These are phyloP conservation scores for Latrodectus geometricus DNA, from an alignment of 1,140 invertebrate species.

Conservation along the genomic window DNA sequence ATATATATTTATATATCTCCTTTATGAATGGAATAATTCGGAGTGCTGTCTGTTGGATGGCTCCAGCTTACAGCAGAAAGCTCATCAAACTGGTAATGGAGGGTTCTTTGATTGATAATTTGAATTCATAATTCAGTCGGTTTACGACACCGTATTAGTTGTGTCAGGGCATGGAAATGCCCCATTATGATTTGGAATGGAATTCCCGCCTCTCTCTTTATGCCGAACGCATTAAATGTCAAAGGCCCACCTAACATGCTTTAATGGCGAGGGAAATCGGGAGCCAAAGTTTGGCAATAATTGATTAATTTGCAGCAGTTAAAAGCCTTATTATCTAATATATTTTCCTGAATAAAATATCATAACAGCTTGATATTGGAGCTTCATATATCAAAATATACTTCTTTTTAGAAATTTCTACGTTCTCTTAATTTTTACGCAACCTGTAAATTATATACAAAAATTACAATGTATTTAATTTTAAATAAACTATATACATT, in stretches of 20 bases:
- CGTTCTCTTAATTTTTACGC: no score
- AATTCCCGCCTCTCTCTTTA: conserved; percentile 3
- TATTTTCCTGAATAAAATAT: background rate
- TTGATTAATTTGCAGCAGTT: conserved; percentile 42
- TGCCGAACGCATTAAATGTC: conserved; percentile 6
- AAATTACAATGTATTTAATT: no score
- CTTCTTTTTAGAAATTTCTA: no score
- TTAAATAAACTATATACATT: no score
- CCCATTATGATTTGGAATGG: conserved; percentile 29
- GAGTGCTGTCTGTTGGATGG: background rate
- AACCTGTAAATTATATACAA: no score
- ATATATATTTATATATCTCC: no score
- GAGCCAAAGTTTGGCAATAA: conserved; percentile 24
- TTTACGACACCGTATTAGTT: conserved; percentile 9
- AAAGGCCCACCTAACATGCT: conserved; percentile 11
- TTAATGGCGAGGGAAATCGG: conserved; percentile 34
- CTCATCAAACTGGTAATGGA: background rate
- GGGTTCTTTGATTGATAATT: conserved; percentile 38
- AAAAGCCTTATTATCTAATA: conserved; percentile 46
- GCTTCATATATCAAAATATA: no score
- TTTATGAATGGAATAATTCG: no score
- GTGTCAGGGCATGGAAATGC: conserved; percentile 20
- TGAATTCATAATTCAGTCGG: conserved; percentile 18
- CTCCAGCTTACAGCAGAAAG: background rate
- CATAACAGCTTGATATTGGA: background rate